phyloP scores from a whole-genome alignment of 2,888 invertebrate species.

The Agrochola lychnidis region DNA sequence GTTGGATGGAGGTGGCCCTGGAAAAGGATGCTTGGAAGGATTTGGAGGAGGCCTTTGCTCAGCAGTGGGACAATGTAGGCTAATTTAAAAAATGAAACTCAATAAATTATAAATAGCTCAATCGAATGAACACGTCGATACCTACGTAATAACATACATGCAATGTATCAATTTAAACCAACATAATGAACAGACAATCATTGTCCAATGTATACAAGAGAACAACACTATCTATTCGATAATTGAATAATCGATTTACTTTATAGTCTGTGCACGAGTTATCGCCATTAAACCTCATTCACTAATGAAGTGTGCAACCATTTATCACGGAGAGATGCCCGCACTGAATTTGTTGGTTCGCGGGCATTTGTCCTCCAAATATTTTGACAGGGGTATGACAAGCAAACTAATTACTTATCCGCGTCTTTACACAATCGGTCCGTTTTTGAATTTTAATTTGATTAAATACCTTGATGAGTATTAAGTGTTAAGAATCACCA shows the following conservation, averaged over 20 bases:
- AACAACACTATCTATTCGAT: constrained; percentile 54
- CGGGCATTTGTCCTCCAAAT: constrained; percentile 56
- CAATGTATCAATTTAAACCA: constrained; percentile 6
- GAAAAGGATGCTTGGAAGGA: too few species aligned
- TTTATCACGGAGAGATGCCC: constrained; percentile 50
- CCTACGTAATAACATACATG: neutral
- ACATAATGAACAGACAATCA: constrained; percentile 1
- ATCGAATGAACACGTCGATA: too few species aligned
- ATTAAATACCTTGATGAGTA: neutral
- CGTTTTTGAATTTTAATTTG: constrained; percentile 27
- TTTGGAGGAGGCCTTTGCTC: too few species aligned
- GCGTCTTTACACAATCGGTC: constrained; percentile 16
- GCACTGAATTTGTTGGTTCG: constrained; percentile 57
- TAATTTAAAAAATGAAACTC: too few species aligned
- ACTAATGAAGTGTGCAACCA: constrained; percentile 64
- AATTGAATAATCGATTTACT: constrained; percentile 48
- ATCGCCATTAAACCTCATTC: constrained; percentile 58
- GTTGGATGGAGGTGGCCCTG: too few species aligned
- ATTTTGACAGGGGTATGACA: constrained; percentile 61
- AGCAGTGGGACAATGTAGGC: too few species aligned
- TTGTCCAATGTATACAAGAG: constrained; percentile 12
- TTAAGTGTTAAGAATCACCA: neutral
- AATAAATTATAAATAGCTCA: too few species aligned
- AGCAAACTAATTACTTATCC: constrained; percentile 58
- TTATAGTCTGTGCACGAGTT: constrained; percentile 48